Conservation (phyloP, 1,140 invertebrate genomes). For the Brachionus asplanchnoidis region DNA sequence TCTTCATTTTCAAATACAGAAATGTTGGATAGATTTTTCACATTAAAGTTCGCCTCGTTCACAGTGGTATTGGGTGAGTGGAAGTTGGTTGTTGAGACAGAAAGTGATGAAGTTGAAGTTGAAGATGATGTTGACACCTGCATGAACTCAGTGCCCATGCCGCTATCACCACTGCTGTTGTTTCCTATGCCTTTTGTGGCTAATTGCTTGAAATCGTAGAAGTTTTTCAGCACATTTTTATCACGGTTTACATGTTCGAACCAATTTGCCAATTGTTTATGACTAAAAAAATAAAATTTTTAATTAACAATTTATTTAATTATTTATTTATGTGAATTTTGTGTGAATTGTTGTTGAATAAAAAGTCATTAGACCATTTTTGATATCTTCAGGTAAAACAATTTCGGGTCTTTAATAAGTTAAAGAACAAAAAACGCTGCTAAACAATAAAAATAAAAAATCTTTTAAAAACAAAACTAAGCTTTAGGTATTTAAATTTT, state of each 20-base stretch:
- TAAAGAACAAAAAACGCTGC: no score
- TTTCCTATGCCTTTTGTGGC: background rate
- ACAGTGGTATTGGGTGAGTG: background rate
- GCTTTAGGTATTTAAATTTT: no score
- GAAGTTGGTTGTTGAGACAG: background rate
- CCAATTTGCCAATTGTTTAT: slow-evolving; percentile 36
- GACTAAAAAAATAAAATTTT: background rate
- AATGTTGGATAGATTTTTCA: background rate
- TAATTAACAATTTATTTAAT: background rate
- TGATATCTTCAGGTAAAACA: no score
- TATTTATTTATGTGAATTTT: no score
- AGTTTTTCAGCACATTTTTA: background rate
- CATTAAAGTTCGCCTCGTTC: background rate
- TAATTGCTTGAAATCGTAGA: background rate
- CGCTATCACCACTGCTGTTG: slow-evolving; percentile 36
- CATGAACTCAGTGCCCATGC: slow-evolving; percentile 38
- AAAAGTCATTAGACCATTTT: no score
- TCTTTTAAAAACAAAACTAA: no score
- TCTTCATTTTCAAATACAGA: slow-evolving; percentile 40
- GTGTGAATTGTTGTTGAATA: no score
- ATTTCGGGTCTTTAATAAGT: no score
- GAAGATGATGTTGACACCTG: background rate
- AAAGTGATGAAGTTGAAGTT: background rate
- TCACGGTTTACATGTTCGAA: slow-evolving; percentile 30
- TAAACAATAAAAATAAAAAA: no score